Evolutionary conservation across 2,797 vertebrate genomes (phyloP), one percentile per base, ranked within the genome.

Genomic region (Tokudaia tokunoshimensis): DNA sequence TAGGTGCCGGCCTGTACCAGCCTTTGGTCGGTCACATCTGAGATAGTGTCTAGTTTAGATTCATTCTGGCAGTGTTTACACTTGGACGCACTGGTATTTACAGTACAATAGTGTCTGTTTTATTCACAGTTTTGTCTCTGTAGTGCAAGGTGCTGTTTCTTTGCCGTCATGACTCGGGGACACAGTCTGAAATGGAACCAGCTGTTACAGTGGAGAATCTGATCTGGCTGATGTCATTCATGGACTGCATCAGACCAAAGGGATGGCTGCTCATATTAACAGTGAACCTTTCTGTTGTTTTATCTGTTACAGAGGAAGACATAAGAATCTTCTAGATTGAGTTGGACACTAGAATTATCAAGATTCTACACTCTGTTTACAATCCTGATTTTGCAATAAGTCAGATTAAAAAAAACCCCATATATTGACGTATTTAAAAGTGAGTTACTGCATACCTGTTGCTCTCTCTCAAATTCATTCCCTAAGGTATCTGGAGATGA

Each of bases 381-480:
- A 37, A n/a, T 29, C 31, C 19, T 96, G 80, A 26, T 87, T 95
- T 93, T 87, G 59, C 15, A 84, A 59, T 34, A 79, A 92, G 75
- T 61, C 1, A 57, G 76, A 67, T 50, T 52, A 13, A 52, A 52
- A 52, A 52, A 50, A 50, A 50, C 47, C 47, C 47, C 72, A 74
- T 9, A 70, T 31, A 11, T 12, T 87, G 61, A 95, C 20, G 22
- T 14, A 82, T 72, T 65, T 81, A 44, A 74, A 84, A 61, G 83
- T 1, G 86, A 74, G 80, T 52, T 50, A 37, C 13, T 20, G 50
- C 47, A 0, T 94, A 96, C 89, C 86, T 96, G 89, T 41, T 4
- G 1, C 74, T 86, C 59, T 57, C 63, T 41, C 24, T 67, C 55
- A 55, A 63, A 50, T 13, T 89, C 65, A 74, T 37, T 29, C 67